phyloP scores from a whole-genome alignment of 2,797 vertebrate species.

The Erethizon dorsatum region DNA sequence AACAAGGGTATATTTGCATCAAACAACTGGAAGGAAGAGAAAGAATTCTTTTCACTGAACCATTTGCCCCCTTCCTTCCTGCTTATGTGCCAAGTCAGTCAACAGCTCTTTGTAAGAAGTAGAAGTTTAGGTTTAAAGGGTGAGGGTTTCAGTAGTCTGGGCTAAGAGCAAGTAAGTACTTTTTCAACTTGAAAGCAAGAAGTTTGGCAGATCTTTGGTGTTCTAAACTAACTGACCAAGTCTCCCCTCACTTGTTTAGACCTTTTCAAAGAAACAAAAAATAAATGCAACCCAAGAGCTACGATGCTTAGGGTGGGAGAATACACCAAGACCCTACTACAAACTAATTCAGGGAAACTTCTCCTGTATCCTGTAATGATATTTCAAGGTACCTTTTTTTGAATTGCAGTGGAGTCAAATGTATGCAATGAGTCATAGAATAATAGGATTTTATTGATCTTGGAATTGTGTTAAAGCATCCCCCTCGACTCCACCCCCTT shows the following conservation, averaged over 20 bases:
- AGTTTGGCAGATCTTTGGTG: constrained; percentile 24
- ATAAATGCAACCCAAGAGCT: not conserved
- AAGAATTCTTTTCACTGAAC: constrained; percentile 37
- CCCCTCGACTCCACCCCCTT: not conserved
- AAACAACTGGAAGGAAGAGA: constrained; percentile 56
- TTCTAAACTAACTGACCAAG: not conserved
- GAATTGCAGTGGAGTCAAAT: constrained; percentile 38
- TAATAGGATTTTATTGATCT: constrained; percentile 21
- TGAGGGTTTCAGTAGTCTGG: not conserved
- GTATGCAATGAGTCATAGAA: not conserved
- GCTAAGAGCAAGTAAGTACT: not conserved
- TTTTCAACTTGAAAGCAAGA: constrained; percentile 42
- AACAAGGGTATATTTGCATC: constrained; percentile 34
- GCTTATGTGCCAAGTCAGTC: not conserved
- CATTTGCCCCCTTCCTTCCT: constrained; percentile 58
- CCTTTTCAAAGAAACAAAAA: not conserved
- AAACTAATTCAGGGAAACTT: not conserved
- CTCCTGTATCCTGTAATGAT: not conserved
- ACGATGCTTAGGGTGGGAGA: not conserved
- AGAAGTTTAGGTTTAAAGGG: constrained; percentile 47
- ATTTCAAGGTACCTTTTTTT: constrained; percentile 41
- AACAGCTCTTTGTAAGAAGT: constrained; percentile 39
- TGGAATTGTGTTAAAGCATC: not conserved
- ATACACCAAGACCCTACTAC: not conserved
- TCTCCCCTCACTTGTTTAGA: not conserved